Evolutionary conservation across 1,140 invertebrate genomes (phyloP), one percentile per base, ranked within the genome.

Genomic region (Drosophila lini): DNA sequence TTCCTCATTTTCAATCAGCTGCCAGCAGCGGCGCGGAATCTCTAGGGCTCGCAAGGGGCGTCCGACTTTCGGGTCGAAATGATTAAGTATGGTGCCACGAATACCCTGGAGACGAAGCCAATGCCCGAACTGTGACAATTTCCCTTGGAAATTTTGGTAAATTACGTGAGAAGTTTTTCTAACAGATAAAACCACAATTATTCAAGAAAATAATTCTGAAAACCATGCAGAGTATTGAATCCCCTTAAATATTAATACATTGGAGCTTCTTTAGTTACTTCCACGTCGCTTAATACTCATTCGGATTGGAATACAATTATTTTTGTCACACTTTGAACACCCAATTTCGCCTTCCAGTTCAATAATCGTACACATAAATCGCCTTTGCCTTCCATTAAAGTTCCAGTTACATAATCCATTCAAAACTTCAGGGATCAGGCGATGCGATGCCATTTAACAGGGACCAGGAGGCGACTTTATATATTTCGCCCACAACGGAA

Each of bases 1-100:
- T 76, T 60, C 50, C 62, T 71, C 60, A 52, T 63, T 78, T 82
- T 74, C 80, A 78, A 77, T 81, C 79, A 81, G 47, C 62, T 59
- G 61, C 34, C 34, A 55, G 19, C 3, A 50, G 19, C 34, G 1
- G 50, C 22, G 45, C 32, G 19, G 36, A 74, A 64, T 53, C 36
- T 31, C 50, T 53, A 22, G 36, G 45, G 19, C 3, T 34, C 6
- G 48, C 31, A 34, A 34, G 11, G 3, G 16, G 16, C 32, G 25
- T 42, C 4, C 40, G 19, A 25, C 36, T 36, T 67, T 57, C 47
- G 15, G 42, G 34, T 62, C 47, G 10, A 59, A 64, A 75, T 74
- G 45, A 75, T 57, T 74, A 75, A 52, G 45, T 64, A 36, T 64
- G 69, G 42, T 41, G 31, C 31, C 44, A 13, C 28, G 13, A 7